Evolutionary conservation across 2,888 invertebrate genomes (phyloP), one percentile per base, ranked within the genome.

Genomic region (Sinhomidia bicolor): DNA sequence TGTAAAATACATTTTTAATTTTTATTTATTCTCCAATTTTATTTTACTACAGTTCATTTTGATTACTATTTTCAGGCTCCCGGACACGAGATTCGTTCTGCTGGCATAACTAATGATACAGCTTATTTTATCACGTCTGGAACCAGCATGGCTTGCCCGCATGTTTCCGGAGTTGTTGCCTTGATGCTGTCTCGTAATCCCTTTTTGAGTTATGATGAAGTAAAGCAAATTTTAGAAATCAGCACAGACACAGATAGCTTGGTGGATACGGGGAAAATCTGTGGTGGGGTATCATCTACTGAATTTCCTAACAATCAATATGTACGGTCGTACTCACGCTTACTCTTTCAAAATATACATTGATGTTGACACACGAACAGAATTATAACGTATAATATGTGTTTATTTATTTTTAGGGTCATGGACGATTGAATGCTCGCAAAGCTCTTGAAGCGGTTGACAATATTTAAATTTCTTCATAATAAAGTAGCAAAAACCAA

Each of bases 111-210:
- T 1, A 62, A 26, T 10, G 62, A 62, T 29, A 26, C 26, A 3
- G 3, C 17, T 3, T 62, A 62, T n/a, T 29, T 6, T 12, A 17
- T 26, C 1, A 17, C 26, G 12, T 62, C 62, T 6, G 62, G 62
- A n/a, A 62, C 62, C 1, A 62, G 62, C 29, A 62, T 62, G 62
- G 62, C 62, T 29, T 62, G 62, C 10, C 62, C 62, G 6, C 62
- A 62, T 17, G 62, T 62, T 62, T 12, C 29, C n/a, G 62, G 62
- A 26, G 62, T 29, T 29, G 62, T 62, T 0, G 32, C 62, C 1
- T 29, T 62, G 9, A 1, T 62, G 1, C 62, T 62, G 0, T 29
- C 32, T 7, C 6, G 10, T 10, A 62, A 62, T 62, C 62, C 62
- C 1, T 26, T 26, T 4, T 29, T 62, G 14, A 62, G 14, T 14